These are phyloP conservation scores for Thalassaphorura encarpata DNA, from an alignment of 1,140 invertebrate species.

Conservation along the genomic window DNA sequence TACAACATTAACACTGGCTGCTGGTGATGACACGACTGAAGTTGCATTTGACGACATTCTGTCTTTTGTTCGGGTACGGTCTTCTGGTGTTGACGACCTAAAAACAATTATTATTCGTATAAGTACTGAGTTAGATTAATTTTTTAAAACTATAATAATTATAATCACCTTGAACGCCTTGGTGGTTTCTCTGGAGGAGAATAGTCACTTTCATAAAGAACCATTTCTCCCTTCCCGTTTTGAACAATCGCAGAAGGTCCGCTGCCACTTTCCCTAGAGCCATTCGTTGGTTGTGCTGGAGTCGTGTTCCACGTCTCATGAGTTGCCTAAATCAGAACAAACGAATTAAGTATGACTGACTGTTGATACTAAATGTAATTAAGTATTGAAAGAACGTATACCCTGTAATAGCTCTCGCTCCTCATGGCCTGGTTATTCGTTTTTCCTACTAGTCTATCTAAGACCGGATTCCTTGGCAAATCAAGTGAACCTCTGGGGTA, in stretches of 20 bases:
- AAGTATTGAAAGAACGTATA: constrained; percentile 31
- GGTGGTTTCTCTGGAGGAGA: constrained; percentile 30
- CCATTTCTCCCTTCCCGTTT: constrained; percentile 44
- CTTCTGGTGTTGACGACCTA: constrained; percentile 31
- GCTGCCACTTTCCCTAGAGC: not conserved
- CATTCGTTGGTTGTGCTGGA: constrained; percentile 34
- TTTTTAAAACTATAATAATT: not conserved
- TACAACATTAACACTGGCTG: too few species aligned
- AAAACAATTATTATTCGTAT: not conserved
- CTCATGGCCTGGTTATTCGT: constrained; percentile 41
- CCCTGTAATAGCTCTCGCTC: constrained; percentile 74
- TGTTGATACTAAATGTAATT: not conserved
- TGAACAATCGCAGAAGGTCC: constrained; percentile 39
- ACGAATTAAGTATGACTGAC: not conserved
- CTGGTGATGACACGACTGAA: too few species aligned
- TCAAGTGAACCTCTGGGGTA: constrained; percentile 6
- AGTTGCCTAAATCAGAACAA: constrained; percentile 40
- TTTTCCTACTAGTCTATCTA: constrained; percentile 68
- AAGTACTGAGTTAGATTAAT: not conserved
- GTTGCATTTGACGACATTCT: too few species aligned
- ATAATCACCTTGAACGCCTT: constrained; percentile 22
- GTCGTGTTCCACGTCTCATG: constrained; percentile 47
- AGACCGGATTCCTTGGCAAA: constrained; percentile 56
- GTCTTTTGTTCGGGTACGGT: too few species aligned
- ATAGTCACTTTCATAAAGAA: constrained; percentile 61